Evolutionary conservation across 1,140 invertebrate species (phyloP).

Genomic region (Ceratitis capitata): DNA sequence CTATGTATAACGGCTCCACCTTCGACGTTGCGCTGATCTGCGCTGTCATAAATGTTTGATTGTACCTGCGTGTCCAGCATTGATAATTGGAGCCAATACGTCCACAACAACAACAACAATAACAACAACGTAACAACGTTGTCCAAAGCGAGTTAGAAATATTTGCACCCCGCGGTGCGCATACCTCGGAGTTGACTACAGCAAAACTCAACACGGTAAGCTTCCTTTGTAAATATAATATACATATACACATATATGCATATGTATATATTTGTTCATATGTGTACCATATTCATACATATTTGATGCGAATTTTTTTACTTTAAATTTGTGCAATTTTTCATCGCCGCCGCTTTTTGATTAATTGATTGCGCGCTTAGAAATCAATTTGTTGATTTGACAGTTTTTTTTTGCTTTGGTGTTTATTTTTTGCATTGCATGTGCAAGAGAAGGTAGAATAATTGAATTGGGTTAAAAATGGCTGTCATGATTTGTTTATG

Average conservation of each 20-base stretch:
- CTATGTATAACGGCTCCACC: too few relatives aligned
- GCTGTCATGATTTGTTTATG: background rate
- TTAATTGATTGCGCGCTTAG: slow-evolving; percentile 33
- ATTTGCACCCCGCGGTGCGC: background rate
- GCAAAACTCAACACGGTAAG: too few relatives aligned
- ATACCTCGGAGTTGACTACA: background rate
- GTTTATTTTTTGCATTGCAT: background rate
- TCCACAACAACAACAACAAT: background rate
- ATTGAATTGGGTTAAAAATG: slow-evolving; percentile 9
- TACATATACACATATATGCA: background rate
- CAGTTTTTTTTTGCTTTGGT: slow-evolving; percentile 8
- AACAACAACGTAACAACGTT: background rate
- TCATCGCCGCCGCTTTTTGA: slow-evolving; percentile 16
- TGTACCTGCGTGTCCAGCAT: slow-evolving; percentile 40
- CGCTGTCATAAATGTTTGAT: slow-evolving; percentile 42
- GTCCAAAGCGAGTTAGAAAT: background rate
- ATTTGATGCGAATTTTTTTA: background rate
- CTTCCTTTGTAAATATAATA: too few relatives aligned
- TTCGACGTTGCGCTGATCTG: background rate
- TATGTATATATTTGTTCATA: background rate
- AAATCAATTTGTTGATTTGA: slow-evolving; percentile 38
- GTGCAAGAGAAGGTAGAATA: background rate
- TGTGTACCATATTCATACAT: too few relatives aligned
- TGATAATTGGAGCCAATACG: slow-evolving; percentile 35
- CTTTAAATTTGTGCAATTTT: too few relatives aligned